Percentiles rank a stretch among this genome's conserved stretches.
Evolutionary conservation across 1,140 invertebrate genomes (phyloP).

Genomic region (Aphidius gifuensis): DNA sequence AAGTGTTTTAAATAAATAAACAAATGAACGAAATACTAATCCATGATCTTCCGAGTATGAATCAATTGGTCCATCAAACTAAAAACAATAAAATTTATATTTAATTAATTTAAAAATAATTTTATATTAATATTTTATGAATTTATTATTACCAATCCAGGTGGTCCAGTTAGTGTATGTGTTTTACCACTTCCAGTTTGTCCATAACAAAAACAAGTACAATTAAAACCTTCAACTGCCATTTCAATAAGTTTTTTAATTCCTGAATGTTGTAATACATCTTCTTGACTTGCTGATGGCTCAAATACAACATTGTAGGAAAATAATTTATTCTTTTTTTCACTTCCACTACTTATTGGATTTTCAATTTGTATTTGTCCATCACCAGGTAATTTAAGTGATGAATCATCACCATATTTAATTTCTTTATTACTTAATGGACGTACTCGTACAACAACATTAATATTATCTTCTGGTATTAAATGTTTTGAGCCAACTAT

Average conservation of each 20-base stretch:
- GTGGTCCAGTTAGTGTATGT: constrained; percentile 90
- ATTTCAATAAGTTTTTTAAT: constrained; percentile 85
- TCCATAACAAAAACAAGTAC: constrained; percentile 93
- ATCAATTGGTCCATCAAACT: constrained; percentile 62
- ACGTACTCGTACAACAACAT: constrained; percentile 74
- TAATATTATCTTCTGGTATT: constrained; percentile 72
- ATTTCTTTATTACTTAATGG: constrained; percentile 69
- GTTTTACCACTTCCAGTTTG: constrained; percentile 97
- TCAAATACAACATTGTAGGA: constrained; percentile 89
- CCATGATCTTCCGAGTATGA: constrained; percentile 73
- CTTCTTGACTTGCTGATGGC: constrained; percentile 77
- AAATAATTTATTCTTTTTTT: constrained; percentile 73
- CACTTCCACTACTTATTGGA: constrained; percentile 43
- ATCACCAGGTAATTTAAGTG: constrained; percentile 73
- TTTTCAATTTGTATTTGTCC: constrained; percentile 67
- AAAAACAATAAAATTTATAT: constrained; percentile 18
- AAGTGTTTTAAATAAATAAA: constrained; percentile 83
- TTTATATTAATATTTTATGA: not conserved
- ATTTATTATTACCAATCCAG: constrained; percentile 65
- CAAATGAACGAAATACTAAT: constrained; percentile 83
- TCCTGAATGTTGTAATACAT: constrained; percentile 78
- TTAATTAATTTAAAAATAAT: constrained; percentile 1
- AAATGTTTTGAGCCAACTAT: constrained; percentile 37
- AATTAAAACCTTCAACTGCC: constrained; percentile 89
- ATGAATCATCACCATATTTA: constrained; percentile 59